A percentile compares a stretch with the other conserved stretches of the same genome.
phyloP scores from a whole-genome alignment of 2,888 invertebrate genomes.

The Cryptus armator region DNA sequence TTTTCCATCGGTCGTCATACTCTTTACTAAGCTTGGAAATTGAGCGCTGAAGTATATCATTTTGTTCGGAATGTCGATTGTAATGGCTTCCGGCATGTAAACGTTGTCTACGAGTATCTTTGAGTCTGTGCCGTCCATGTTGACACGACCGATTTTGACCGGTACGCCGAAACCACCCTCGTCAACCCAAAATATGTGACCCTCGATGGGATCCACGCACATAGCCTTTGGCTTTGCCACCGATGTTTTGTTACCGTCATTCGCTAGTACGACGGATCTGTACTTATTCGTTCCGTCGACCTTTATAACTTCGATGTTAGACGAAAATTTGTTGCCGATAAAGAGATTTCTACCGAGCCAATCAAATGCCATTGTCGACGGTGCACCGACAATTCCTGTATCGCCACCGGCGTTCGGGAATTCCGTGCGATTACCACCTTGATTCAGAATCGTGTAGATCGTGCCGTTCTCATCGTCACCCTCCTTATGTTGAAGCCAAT shows the following conservation, averaged over 20 bases:
- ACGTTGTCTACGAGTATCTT: slow-evolving; percentile 90
- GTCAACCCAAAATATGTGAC: slow-evolving; percentile 97
- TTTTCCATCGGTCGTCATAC: slow-evolving; percentile 91
- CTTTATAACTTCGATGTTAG: slow-evolving; percentile 95
- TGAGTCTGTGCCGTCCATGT: slow-evolving; percentile 96
- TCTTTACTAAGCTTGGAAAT: slow-evolving; percentile 90
- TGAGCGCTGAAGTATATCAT: slow-evolving; percentile 95
- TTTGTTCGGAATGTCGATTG: slow-evolving; percentile 93
- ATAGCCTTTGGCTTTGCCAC: slow-evolving; percentile 95
- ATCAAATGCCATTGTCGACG: slow-evolving; percentile 97
- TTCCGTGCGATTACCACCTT: slow-evolving; percentile 93
- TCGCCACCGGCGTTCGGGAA: slow-evolving; percentile 90
- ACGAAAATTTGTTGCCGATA: slow-evolving; percentile 95
- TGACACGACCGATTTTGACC: slow-evolving; percentile 94
- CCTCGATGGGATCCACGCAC: slow-evolving; percentile 96
- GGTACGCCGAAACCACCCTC: slow-evolving; percentile 96
- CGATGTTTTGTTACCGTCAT: slow-evolving; percentile 94
- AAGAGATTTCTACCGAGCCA: slow-evolving; percentile 98
- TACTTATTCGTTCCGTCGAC: slow-evolving; percentile 94
- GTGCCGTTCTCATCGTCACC: slow-evolving; percentile 94
- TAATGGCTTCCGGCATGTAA: slow-evolving; percentile 93
- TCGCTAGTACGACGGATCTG: slow-evolving; percentile 94
- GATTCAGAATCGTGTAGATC: slow-evolving; percentile 93
- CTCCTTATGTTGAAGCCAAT: slow-evolving; percentile 92
- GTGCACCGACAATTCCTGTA: slow-evolving; percentile 95